Evolutionary conservation across 2,888 invertebrate genomes (phyloP), one percentile per base, ranked within the genome.

Genomic region (Dastarcus helophoroides): DNA sequence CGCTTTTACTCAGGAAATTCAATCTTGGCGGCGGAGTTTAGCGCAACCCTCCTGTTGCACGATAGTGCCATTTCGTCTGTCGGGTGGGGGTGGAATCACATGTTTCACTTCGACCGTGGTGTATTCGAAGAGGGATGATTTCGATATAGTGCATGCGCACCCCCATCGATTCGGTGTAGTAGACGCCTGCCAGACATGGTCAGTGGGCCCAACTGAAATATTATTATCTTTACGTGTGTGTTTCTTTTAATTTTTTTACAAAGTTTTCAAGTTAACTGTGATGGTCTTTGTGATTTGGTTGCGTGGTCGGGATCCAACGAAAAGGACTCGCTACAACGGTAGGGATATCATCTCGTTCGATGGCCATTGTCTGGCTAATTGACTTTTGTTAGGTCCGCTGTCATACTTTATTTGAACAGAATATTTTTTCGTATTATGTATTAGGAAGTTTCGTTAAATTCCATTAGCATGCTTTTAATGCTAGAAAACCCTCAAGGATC

Each of bases 91-190:
- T 33, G 36, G 38, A 40, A 45, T 50, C 50, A 50, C 43, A 48
- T 50, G 49, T 47, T 45, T 42, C 31, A 31, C 35, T 39, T 33
- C 39, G 43, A 46, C 51, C 49, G 53, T 51, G 52, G 54, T 51
- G 53, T 40, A 46, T 44, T 35, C 30, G 29, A 36, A 32, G 28
- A 34, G 35, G 45, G 36, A 37, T 39, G 38, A 34, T 35, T 39
- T 29, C 41, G 37, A 43, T 54, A 45, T 47, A 56, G 53, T n/a
- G 52, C 60, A 59, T 58, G 60, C 60, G 60, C 58, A 50, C 53
- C 51, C 51, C 41, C 53, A 60, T 60, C 58, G 60, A 60, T 60
- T 57, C 51, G 47, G 40, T 43, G 42, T 43, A 37, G 46, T 45
- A 55, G 56, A 56, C 57, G 50, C 50, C 43, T 47, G 54, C 51